A percentile compares a stretch with the other conserved stretches of the same genome.
These are phyloP conservation scores for Chaetura pelagica DNA, from an alignment of 2,113 vertebrate species.

Conservation along the genomic window DNA sequence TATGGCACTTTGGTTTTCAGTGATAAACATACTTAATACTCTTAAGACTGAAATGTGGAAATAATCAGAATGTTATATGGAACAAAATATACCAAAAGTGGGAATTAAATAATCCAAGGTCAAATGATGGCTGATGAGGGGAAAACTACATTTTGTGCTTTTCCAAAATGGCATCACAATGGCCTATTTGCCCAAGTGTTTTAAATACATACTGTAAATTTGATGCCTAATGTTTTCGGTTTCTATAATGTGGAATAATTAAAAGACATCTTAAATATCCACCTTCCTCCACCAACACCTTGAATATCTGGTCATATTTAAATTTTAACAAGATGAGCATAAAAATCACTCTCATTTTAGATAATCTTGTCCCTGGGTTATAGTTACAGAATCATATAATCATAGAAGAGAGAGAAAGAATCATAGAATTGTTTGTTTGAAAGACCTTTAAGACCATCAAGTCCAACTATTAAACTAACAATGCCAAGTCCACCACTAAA, in stretches of 20 bases:
- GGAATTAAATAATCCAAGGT: background rate
- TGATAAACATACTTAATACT: background rate
- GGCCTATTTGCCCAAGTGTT: background rate
- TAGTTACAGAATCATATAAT: background rate
- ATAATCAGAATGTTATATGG: background rate
- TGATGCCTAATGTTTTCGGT: background rate
- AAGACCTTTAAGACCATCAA: no score
- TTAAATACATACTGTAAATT: background rate
- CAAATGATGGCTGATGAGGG: background rate
- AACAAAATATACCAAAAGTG: background rate
- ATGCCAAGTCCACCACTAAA: no score
- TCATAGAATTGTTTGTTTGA: no score
- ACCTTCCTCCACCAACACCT: fast-evolving
- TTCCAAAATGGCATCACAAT: background rate
- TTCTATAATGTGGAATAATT: background rate
- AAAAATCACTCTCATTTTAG: background rate
- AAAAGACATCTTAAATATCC: background rate
- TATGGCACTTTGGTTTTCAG: background rate
- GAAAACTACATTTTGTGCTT: background rate
- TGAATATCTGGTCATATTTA: background rate
- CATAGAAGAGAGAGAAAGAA: no score
- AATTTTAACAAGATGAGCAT: background rate
- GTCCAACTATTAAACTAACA: no score
- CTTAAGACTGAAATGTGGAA: background rate
- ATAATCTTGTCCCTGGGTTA: background rate